Conservation (phyloP, 2,113 vertebrate species). For the Turnix velox region DNA sequence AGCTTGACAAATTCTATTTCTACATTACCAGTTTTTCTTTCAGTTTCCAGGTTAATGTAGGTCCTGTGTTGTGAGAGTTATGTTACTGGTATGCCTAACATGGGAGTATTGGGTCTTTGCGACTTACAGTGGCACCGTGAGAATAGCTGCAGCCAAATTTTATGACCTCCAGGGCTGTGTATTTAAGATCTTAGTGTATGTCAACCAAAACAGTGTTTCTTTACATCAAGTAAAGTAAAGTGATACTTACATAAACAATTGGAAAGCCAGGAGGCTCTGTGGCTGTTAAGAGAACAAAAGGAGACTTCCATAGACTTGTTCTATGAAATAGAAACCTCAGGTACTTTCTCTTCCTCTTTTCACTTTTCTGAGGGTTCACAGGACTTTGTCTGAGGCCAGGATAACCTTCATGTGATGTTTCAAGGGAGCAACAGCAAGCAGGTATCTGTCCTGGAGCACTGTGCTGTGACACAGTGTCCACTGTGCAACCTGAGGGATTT, state of each 20-base stretch:
- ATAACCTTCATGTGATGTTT: neutral
- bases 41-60: neutral
- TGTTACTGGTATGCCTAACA: neutral
- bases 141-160: neutral
- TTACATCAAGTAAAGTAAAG: neutral
- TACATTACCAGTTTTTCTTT: neutral
- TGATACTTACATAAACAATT: neutral
- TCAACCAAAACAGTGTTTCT: neutral
- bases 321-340: neutral
- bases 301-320: neutral
- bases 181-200: neutral
- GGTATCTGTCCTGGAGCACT: neutral
- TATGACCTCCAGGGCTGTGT: neutral
- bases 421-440: neutral
- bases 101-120: neutral
- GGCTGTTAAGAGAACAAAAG: neutral
- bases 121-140: neutral
- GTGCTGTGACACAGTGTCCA: accelerated
- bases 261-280: neutral
- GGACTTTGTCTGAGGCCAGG: neutral
- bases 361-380: neutral
- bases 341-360: neutral
- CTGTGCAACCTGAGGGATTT: accelerated
- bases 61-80: neutral
- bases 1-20: neutral